phyloP scores from a whole-genome alignment of 2,888 invertebrate species.

The Smittia sp. region DNA sequence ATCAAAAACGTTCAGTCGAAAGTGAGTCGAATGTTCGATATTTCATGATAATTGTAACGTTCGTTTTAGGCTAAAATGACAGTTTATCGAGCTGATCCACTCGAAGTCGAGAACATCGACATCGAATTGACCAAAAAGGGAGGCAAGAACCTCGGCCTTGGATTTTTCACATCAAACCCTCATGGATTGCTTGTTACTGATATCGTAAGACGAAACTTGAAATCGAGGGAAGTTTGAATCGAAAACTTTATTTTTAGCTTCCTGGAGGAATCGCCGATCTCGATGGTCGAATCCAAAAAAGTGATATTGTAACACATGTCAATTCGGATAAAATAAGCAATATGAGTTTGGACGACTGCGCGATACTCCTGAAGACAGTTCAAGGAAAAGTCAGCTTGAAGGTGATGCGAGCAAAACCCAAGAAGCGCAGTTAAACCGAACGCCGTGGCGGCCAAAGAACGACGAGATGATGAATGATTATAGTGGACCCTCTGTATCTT shows the following conservation, averaged over 20 bases:
- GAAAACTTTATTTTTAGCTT: slow-evolving; percentile 59
- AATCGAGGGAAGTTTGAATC: not conserved
- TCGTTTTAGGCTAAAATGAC: slow-evolving; percentile 70
- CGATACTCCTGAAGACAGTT: slow-evolving; percentile 83
- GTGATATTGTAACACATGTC: slow-evolving; percentile 85
- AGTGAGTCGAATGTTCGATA: not conserved
- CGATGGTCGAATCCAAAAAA: slow-evolving; percentile 86
- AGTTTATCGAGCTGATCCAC: slow-evolving; percentile 75
- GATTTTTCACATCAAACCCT: slow-evolving; percentile 74
- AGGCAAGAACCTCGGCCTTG: slow-evolving; percentile 84
- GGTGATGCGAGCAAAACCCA: slow-evolving; percentile 77
- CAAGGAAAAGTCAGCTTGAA: slow-evolving; percentile 79
- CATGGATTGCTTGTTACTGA: slow-evolving; percentile 90
- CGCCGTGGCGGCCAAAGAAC: not conserved
- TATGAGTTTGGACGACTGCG: slow-evolving; percentile 78
- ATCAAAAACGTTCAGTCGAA: slow-evolving; percentile 38
- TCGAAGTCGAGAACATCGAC: slow-evolving; percentile 71
- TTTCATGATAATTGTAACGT: too few relatives aligned
- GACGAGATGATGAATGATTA: not conserved
- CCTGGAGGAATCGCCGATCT: slow-evolving; percentile 83
- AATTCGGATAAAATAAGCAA: slow-evolving; percentile 80
- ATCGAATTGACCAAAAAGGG: slow-evolving; percentile 84
- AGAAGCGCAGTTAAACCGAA: slow-evolving; percentile 41
- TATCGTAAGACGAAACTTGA: slow-evolving; percentile 74
- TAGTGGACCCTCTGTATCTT: not conserved